Conservation (phyloP, 2,888 invertebrate genomes). For the Stenurella melanura region DNA sequence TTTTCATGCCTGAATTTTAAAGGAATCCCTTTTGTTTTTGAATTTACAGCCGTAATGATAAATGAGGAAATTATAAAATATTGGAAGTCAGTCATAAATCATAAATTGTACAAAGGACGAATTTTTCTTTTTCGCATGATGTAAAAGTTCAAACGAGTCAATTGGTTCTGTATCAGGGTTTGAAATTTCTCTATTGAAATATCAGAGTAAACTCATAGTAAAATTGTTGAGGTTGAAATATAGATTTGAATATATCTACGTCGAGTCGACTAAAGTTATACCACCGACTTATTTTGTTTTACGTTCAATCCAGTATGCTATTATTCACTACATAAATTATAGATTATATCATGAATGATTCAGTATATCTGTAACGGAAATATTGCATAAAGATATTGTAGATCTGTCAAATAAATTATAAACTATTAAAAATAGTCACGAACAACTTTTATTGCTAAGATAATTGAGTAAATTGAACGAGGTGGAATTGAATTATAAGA, state of each 20-base stretch:
- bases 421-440: no score
- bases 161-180: slow-evolving; percentile 33
- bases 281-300: slow-evolving; percentile 13
- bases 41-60: slow-evolving; percentile 31
- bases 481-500: no score
- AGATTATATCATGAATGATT: neutral
- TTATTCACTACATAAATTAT: slow-evolving; percentile 25
- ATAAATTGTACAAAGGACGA: slow-evolving; percentile 31
- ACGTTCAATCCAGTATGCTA: slow-evolving; percentile 11
- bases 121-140: slow-evolving; percentile 22
- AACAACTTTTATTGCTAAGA: no score
- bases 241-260: slow-evolving; percentile 35
- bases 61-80: slow-evolving; percentile 39
- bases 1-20: slow-evolving; percentile 13
- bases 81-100: slow-evolving; percentile 34
- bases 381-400: no score
- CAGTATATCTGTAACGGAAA: no score
- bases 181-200: slow-evolving; percentile 30
- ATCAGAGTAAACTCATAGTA: neutral
- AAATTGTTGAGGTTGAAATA: slow-evolving; percentile 31
- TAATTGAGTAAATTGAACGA: no score
- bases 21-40: slow-evolving; percentile 31
- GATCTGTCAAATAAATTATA: no score
- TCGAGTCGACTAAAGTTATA: slow-evolving; percentile 23
- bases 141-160: slow-evolving; percentile 31